Conservation (phyloP, 1,140 invertebrate genomes). For the Camponotus floridanus region DNA sequence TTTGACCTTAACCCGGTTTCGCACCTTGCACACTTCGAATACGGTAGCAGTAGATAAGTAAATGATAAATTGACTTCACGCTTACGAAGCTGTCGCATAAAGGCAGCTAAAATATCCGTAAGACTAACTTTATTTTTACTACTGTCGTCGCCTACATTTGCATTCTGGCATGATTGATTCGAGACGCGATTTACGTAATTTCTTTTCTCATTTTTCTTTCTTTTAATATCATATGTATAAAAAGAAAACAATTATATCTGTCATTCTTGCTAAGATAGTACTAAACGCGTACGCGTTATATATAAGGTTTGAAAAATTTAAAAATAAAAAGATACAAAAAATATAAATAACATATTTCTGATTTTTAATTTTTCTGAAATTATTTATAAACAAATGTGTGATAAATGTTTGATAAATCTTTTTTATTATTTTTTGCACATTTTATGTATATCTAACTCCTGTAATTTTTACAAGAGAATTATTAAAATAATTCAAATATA, state of each 20-base stretch:
- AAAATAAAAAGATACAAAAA: background rate
- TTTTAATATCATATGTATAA: background rate
- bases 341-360: background rate
- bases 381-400: background rate
- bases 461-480: background rate
- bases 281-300: background rate
- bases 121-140: conserved; percentile 12
- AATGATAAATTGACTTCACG: conserved; percentile 45
- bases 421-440: background rate
- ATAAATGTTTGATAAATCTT: background rate
- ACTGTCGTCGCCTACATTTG: background rate
- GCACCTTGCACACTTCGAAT: conserved; percentile 57
- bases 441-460: background rate
- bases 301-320: background rate
- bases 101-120: background rate
- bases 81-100: background rate
- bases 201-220: background rate
- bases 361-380: background rate
- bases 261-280: background rate
- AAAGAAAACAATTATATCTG: background rate
- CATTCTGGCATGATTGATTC: background rate
- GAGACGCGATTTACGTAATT: background rate
- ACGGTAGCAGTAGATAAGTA: conserved; percentile 55
- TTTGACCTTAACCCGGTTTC: conserved; percentile 80
- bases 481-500: background rate